phyloP scores from a whole-genome alignment of 1,140 invertebrate species.

The Bombus superbus region DNA sequence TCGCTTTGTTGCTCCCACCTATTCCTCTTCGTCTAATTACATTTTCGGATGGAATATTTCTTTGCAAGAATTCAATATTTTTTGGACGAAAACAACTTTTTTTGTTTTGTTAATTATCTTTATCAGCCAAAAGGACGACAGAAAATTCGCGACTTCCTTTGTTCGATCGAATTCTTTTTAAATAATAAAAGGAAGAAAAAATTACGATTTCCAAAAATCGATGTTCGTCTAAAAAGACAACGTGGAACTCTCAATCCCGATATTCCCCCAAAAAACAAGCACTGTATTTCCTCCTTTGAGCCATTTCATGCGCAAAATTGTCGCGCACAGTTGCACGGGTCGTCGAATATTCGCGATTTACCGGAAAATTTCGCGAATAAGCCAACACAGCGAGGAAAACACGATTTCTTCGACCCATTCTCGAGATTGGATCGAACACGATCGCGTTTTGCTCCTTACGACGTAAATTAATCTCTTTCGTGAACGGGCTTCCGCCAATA shows the following conservation, averaged over 20 bases:
- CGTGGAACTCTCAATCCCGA: not conserved
- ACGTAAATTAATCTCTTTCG: slow-evolving; percentile 53
- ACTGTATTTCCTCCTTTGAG: not conserved
- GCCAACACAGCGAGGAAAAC: not conserved
- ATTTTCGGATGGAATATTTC: not conserved
- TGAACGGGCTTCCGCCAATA: slow-evolving; percentile 49
- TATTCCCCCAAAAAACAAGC: not conserved
- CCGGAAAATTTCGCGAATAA: not conserved
- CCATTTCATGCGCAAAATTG: not conserved
- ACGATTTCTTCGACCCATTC: not conserved
- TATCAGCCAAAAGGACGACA: no score
- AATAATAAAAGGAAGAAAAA: not conserved
- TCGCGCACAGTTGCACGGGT: not conserved
- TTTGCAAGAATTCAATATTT: not conserved
- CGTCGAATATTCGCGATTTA: slow-evolving; percentile 5
- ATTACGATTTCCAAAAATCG: not conserved
- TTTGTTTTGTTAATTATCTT: no score
- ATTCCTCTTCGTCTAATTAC: not conserved
- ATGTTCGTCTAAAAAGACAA: not conserved
- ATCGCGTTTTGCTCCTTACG: not conserved
- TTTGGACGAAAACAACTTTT: no score
- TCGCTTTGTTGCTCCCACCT: not conserved
- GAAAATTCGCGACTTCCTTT: no score
- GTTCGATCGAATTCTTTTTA: not conserved
- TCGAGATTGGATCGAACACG: not conserved